Base-by-base conservation (phyloP, 53 echinoderm and acorn worm species). In the Patiria pectinifera region DNA sequence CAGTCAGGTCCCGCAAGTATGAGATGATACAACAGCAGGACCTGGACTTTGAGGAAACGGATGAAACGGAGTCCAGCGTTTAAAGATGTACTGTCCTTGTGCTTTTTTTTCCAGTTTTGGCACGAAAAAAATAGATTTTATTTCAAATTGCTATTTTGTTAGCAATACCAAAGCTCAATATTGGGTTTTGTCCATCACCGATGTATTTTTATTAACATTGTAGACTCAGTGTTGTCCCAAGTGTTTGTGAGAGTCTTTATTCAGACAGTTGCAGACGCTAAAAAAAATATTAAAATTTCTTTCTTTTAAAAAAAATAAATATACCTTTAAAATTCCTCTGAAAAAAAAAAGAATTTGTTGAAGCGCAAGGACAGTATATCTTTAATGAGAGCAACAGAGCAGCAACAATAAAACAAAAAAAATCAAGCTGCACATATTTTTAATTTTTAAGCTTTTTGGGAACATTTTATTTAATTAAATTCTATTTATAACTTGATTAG, bases 31-130 rank as follows among this genome's bases (percentile, higher is more conserved):
- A n/a, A 69, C 80, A 90, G 81, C 43, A 14, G 69, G 81, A 66
- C 80, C n/a, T 90, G 11, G 90, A 90, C n/a, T 80, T 90, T 62
- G 90, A 90, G 1, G 81, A 90, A 8, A 48, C 80, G n/a, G 89
- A 80, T 19, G 89, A 89, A 62, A 80, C 53, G 3, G 89, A 89
- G 47, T 90, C 90, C 2, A 90, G 90, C 23, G 58, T 71, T 53
- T 95, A 18, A 91, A 25, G 4, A 76, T 0, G 76, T 6, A 35
- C 76, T 23, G 25, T 23, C 26, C 76, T 5, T 18, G 10, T 18
- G 4, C 11, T 2, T 4, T 11, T 43, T 12, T 43, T 76, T 76
- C 14, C 35, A 35, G 35, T 35, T 35, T 35, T 1, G 35, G 35
- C 35, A 35, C 35, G 35, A 35, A 35, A 35, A 35, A 35, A 35